Evolutionary conservation across 2,113 vertebrate genomes (phyloP), one percentile per base, ranked within the genome.

Genomic region (Coturnix japonica): DNA sequence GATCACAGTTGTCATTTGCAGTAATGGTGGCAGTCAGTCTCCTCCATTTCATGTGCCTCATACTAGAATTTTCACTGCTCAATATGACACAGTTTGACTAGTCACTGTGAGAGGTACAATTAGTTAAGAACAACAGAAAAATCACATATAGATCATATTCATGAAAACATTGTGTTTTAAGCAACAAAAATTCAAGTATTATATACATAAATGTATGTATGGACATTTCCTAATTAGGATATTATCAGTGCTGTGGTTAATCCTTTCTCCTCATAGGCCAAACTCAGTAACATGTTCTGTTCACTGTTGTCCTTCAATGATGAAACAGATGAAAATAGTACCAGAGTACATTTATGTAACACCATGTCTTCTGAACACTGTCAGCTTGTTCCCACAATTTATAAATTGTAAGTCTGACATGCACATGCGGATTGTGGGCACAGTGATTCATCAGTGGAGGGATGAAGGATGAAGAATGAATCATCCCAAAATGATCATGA

Each of bases 281-380:
- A 71, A 72, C 4, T 2, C 83, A 59, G 47, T 11, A 79, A 53
- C 1, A 13, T 67, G 10, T 89, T 92, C 72, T 1, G 10, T 82
- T 93, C 84, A 70, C 54, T 89, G 67, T 30, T 91, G 84, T 28
- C 60, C 93, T 91, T 81, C 39, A 73, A 51, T 82, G 13, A 85
- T 49, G 43, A 85, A 76, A 60, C 28, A 56, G 81, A 89, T 89
- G 67, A 92, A 94, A 95, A 95, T 87, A 94, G 81, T 63, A 74
- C 46, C 77, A 86, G 77, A 86, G 87, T 53, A 91, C 93, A 74
- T 82, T 96, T 96, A 96, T 93, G 78, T 94, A 96, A 96, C 66
- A 76, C 30, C 43, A 56, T 56, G n/a, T 89, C 75, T 93, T 87
- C 67, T 82, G 75, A 94, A 92, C 63, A 85, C 57, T 96, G 81